A percentile compares a stretch with the other conserved stretches of the same genome.
Conservation (phyloP, 2,888 invertebrate genomes). For the Ernsta delagoae region DNA sequence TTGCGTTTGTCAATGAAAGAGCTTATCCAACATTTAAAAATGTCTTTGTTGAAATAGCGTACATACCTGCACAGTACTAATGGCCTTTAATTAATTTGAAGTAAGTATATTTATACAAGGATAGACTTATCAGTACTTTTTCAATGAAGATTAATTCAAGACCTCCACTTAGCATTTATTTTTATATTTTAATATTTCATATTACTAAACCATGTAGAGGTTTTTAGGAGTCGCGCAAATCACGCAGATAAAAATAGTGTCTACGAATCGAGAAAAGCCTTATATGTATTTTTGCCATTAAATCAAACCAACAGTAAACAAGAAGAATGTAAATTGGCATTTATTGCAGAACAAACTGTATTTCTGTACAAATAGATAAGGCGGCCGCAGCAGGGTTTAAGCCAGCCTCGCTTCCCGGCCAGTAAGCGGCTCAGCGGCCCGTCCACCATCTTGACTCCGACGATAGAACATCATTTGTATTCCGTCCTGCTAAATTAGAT, state of each 20-base stretch:
- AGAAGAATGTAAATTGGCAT: constrained; percentile 15
- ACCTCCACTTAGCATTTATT: too few species aligned
- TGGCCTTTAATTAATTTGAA: too few species aligned
- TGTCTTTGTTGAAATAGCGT: too few species aligned
- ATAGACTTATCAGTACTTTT: too few species aligned
- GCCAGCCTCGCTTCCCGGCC: constrained; percentile 53
- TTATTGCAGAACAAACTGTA: constrained; percentile 38
- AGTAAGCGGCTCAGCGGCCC: constrained; percentile 66
- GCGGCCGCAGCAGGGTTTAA: constrained; percentile 51
- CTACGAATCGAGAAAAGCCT: too few species aligned
- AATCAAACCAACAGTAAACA: not conserved
- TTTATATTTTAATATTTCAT: too few species aligned
- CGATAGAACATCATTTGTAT: constrained; percentile 30
- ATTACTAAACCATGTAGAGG: too few species aligned
- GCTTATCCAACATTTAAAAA: constrained; percentile 62
- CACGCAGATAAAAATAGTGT: too few species aligned
- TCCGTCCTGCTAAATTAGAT: constrained; percentile 24
- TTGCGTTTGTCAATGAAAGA: constrained; percentile 54
- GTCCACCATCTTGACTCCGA: constrained; percentile 39
- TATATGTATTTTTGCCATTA: not conserved
- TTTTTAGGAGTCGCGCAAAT: too few species aligned
- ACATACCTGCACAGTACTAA: too few species aligned
- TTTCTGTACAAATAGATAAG: constrained; percentile 71
- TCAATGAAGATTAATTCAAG: too few species aligned
- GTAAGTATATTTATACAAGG: too few species aligned